These are phyloP conservation scores for Bovichtus diacanthus DNA, from an alignment of 2,797 vertebrate genomes.

Conservation along the genomic window DNA sequence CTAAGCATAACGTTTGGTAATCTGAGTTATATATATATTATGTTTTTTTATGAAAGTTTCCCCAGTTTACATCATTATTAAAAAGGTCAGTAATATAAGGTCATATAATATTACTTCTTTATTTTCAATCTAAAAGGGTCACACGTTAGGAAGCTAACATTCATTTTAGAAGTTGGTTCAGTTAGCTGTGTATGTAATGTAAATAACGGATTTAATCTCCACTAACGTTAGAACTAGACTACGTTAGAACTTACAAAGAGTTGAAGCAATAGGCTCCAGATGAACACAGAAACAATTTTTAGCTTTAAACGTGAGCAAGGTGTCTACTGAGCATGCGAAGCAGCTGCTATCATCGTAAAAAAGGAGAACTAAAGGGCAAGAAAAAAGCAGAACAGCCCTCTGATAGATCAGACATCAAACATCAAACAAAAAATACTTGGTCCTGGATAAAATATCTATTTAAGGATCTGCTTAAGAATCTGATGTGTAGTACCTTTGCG, in stretches of 20 bases:
- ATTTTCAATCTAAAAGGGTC: not conserved
- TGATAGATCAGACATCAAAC: constrained; percentile 36
- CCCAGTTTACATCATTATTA: not conserved
- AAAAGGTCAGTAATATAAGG: not conserved
- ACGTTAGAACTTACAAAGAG: not conserved
- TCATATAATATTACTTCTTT: not conserved
- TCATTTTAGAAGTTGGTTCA: not conserved
- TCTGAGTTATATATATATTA: not conserved
- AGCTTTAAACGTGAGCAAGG: constrained; percentile 15
- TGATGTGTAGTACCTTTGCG: constrained; percentile 86
- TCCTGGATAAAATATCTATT: constrained; percentile 29
- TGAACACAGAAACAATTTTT: constrained; percentile 10
- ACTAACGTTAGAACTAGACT: not conserved
- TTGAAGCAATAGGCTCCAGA: not conserved
- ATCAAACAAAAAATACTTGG: constrained; percentile 2
- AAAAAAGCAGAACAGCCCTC: constrained; percentile 46
- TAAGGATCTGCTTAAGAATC: constrained; percentile 15
- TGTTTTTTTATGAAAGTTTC: not conserved
- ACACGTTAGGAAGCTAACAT: not conserved
- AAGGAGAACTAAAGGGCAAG: constrained; percentile 31
- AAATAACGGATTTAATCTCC: too few relatives aligned
- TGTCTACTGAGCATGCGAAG: not conserved
- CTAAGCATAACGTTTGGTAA: not conserved
- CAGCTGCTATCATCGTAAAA: constrained; percentile 23
- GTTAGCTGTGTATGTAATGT: too few relatives aligned